Percentiles rank a stretch among this genome's conserved stretches.
phyloP scores from a whole-genome alignment of 2,797 vertebrate genomes.

The Apogon hyalosoma region DNA sequence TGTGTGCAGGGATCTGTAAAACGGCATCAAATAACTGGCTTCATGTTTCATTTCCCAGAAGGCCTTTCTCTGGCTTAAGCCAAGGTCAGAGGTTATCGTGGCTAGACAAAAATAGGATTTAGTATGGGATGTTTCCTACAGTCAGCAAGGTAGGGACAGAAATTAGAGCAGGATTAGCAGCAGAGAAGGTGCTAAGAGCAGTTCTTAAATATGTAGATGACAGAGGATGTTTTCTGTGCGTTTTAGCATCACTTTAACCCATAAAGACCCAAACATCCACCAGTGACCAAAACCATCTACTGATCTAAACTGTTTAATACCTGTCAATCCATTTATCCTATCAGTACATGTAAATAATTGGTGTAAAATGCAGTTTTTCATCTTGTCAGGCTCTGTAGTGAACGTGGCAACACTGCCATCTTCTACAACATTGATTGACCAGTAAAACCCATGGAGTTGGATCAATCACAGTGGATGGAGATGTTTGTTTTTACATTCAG shows the following conservation, averaged over 20 bases:
- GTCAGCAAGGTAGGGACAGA: conserved; percentile 42
- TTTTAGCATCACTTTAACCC: not conserved
- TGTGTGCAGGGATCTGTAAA: conserved; percentile 61
- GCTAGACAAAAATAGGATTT: conserved; percentile 68
- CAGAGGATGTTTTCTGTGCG: not conserved
- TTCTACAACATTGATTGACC: too few relatives aligned
- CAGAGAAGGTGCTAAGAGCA: conserved; percentile 8
- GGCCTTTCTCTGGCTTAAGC: conserved; percentile 66
- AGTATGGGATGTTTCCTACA: conserved; percentile 51
- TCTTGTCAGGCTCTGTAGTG: too few relatives aligned
- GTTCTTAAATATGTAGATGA: conserved; percentile 27
- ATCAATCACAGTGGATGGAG: too few relatives aligned
- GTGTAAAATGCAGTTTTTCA: too few relatives aligned
- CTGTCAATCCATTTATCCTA: too few relatives aligned
- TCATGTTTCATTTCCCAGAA: conserved; percentile 72
- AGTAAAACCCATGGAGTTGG: too few relatives aligned
- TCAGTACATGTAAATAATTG: too few relatives aligned
- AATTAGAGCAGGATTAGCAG: conserved; percentile 56
- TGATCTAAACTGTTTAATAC: too few relatives aligned
- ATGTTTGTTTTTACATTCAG: too few relatives aligned
- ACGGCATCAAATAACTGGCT: conserved; percentile 69
- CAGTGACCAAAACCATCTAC: too few relatives aligned
- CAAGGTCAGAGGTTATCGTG: conserved; percentile 72
- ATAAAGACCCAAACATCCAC: too few relatives aligned
- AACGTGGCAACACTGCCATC: too few relatives aligned